These are phyloP conservation scores for Siniperca scherzeri DNA, from an alignment of 2,797 vertebrate genomes.

Conservation along the genomic window DNA sequence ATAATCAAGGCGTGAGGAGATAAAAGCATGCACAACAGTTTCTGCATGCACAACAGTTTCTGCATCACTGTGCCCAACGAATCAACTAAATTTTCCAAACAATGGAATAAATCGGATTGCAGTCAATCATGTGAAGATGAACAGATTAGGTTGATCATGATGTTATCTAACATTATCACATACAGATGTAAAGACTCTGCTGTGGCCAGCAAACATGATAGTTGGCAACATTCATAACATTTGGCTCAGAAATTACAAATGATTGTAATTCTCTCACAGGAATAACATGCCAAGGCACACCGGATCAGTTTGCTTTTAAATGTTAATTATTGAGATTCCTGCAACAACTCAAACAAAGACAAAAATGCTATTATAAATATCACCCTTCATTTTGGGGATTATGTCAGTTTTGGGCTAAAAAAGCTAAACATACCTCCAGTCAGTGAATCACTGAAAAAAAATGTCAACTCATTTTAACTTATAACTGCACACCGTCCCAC, in stretches of 20 bases:
- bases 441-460: not conserved
- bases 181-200: not conserved
- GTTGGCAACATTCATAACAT: too few relatives aligned
- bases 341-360: not conserved
- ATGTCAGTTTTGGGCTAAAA: not conserved
- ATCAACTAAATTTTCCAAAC: not conserved
- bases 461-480: not conserved
- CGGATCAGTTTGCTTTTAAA: too few relatives aligned
- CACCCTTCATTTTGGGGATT: not conserved
- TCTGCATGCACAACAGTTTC: too few relatives aligned
- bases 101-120: not conserved
- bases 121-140: not conserved
- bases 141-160: too few relatives aligned
- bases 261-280: too few relatives aligned
- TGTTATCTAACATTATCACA: not conserved
- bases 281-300: too few relatives aligned
- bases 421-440: not conserved
- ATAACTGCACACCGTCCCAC: not conserved
- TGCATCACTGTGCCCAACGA: not conserved
- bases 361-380: not conserved
- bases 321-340: not conserved
- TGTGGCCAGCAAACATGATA: too few relatives aligned
- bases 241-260: too few relatives aligned
- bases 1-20: too few relatives aligned
- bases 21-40: too few relatives aligned